phyloP scores from a whole-genome alignment of 35 echinoderm and acorn worm species.

The Apostichopus parvimensis region DNA sequence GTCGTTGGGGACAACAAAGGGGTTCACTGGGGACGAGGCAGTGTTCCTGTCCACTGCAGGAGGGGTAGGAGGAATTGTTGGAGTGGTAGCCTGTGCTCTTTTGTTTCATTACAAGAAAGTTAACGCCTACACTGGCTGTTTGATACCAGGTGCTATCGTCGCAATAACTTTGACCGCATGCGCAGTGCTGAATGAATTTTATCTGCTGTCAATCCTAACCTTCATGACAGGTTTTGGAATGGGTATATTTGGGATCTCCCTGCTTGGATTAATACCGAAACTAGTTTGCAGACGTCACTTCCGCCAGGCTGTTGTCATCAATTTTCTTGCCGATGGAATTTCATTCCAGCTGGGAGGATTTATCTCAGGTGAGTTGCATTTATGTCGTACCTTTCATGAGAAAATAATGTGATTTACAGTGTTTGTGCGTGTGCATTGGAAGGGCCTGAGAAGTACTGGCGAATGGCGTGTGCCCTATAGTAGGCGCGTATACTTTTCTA shows the following conservation, averaged over 20 bases:
- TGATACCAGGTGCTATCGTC: not conserved
- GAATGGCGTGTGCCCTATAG: too few relatives aligned
- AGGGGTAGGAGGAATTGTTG: not conserved
- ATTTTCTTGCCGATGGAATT: slow-evolving; percentile 3
- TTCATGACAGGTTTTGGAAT: not conserved
- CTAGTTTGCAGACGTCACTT: not conserved
- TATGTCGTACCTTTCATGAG: too few relatives aligned
- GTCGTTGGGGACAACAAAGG: not conserved
- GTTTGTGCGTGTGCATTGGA: too few relatives aligned
- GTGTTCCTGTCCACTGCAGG: not conserved
- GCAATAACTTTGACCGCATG: not conserved
- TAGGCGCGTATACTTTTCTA: too few relatives aligned
- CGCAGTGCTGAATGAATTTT: not conserved
- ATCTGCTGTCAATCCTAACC: not conserved
- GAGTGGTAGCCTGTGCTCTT: too few relatives aligned
- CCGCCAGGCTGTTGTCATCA: not conserved
- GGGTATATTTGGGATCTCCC: not conserved
- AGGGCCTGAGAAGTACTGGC: too few relatives aligned
- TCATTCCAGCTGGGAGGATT: not conserved
- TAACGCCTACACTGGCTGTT: not conserved
- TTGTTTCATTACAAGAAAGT: slow-evolving; percentile 3
- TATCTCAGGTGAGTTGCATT: not conserved
- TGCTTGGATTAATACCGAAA: not conserved
- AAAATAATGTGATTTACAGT: too few relatives aligned
- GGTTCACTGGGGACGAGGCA: not conserved